Evolutionary conservation across 92 coral and sea anemone species (phyloP).

Genomic region (Meandrina meandrites): DNA sequence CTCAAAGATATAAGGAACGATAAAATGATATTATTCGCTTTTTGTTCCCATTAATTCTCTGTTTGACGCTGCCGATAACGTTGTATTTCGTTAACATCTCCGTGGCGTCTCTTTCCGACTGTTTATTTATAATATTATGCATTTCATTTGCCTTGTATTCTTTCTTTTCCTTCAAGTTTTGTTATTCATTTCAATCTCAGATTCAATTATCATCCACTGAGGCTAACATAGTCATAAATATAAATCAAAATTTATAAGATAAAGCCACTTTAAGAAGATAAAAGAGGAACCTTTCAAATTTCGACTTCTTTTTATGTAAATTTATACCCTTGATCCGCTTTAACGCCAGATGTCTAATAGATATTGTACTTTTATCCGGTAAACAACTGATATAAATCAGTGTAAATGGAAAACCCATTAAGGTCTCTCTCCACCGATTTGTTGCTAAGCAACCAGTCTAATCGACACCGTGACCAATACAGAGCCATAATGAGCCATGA

Average conservation of each 20-base stretch:
- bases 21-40: background rate
- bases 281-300: background rate
- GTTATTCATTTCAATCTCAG: background rate
- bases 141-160: background rate
- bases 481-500: background rate
- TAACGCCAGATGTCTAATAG: background rate
- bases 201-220: background rate
- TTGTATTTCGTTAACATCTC: background rate
- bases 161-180: background rate
- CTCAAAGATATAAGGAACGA: background rate
- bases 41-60: background rate
- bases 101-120: background rate
- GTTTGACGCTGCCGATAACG: background rate
- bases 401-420: conserved; percentile 8
- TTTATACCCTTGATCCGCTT: no score
- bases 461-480: background rate
- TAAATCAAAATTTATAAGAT: background rate
- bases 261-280: background rate
- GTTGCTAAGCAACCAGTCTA: background rate
- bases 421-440: background rate
- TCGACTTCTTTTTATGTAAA: background rate
- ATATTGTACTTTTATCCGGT: background rate
- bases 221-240: background rate
- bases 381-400: conserved; percentile 12
- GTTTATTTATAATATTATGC: background rate